phyloP scores from a whole-genome alignment of 2,113 vertebrate genomes.

The Falcunculus frontatus region DNA sequence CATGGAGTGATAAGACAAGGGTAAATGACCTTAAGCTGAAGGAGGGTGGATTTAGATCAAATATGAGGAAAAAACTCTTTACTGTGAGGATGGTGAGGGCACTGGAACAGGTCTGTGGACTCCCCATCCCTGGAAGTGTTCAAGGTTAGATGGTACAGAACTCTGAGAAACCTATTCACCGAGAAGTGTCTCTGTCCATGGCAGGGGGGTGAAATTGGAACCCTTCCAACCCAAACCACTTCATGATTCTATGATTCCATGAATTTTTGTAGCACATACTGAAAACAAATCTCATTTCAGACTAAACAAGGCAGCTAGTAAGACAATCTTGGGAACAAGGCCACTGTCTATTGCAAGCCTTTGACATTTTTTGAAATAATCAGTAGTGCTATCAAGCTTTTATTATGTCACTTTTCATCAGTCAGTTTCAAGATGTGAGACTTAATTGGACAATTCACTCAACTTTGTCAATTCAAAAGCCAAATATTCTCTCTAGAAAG shows the following conservation, averaged over 20 bases:
- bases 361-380: background rate
- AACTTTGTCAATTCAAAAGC: background rate
- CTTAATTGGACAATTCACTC: background rate
- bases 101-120: background rate
- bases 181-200: background rate
- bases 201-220: background rate
- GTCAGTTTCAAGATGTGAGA: background rate
- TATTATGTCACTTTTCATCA: background rate
- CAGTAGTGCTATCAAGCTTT: background rate
- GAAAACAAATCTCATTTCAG: slow-evolving; percentile 8
- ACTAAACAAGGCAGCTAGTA: background rate
- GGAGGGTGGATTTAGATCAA: background rate
- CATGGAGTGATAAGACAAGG: background rate
- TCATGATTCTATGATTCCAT: background rate
- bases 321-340: background rate
- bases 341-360: background rate
- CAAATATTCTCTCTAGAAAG: background rate
- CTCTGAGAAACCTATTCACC: background rate
- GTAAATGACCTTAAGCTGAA: background rate
- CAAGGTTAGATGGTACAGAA: background rate
- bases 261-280: background rate
- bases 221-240: background rate
- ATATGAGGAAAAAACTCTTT: background rate
- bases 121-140: background rate
- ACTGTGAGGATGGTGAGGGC: background rate